Evolutionary conservation across 2,113 vertebrate species (phyloP).

Genomic region (Salvelinus namaycush): DNA sequence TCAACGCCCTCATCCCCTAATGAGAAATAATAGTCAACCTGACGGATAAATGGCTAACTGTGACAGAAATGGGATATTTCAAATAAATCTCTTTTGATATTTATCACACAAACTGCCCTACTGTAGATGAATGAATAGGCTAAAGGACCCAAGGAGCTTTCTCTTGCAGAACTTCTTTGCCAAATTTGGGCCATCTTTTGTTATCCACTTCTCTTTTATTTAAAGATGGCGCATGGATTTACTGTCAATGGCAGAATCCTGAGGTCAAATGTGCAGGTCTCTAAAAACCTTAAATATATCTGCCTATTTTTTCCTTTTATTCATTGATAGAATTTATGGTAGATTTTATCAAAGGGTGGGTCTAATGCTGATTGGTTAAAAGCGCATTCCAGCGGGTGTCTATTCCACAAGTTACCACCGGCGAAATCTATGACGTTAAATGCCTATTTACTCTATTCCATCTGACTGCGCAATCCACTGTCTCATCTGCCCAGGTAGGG

Average conservation of each 20-base stretch:
- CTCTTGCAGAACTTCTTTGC: slow-evolving; percentile 13
- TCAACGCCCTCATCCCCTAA: slow-evolving; percentile 45
- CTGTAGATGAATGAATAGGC: slow-evolving; percentile 5
- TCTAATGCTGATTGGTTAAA: no score
- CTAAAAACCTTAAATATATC: neutral
- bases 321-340: slow-evolving; percentile 2
- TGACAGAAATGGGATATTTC: slow-evolving; percentile 8
- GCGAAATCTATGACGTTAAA: no score
- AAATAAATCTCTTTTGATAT: slow-evolving; percentile 26
- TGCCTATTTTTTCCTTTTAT: neutral
- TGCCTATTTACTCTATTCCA: no score
- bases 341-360: neutral
- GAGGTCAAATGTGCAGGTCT: neutral
- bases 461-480: no score
- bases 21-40: slow-evolving; percentile 51
- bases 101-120: slow-evolving; percentile 14
- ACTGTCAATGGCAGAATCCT: neutral
- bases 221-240: neutral
- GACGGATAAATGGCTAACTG: slow-evolving; percentile 26
- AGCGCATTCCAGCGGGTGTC: no score
- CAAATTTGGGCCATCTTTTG: slow-evolving; percentile 7
- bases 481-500: no score
- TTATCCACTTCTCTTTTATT: neutral
- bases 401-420: no score
- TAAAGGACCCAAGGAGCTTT: neutral